A percentile compares a stretch with the other conserved stretches of the same genome.
Conservation (phyloP, 37 sponge, comb jelly and placozoan genomes). For the Aplysina aerophoba region DNA sequence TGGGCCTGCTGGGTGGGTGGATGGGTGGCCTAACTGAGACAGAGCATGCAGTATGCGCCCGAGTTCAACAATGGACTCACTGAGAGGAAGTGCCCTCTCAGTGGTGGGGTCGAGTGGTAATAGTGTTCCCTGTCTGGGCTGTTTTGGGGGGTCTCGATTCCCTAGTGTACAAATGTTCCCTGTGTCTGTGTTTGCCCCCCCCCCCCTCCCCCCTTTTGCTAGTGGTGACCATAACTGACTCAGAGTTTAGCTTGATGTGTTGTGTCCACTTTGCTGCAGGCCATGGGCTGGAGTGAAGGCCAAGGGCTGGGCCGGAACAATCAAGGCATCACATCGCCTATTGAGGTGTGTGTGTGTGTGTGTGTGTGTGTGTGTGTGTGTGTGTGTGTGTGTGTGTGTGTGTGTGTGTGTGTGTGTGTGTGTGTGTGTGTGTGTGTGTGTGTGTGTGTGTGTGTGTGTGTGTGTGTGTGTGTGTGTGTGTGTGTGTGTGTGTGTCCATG, state of each 20-base stretch:
- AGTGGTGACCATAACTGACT: too few relatives aligned
- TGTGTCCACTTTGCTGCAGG: constrained; percentile 39
- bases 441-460: neutral
- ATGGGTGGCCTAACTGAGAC: too few relatives aligned
- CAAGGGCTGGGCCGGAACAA: constrained; percentile 77
- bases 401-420: constrained; percentile 29
- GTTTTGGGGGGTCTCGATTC: neutral
- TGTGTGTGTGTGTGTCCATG: neutral
- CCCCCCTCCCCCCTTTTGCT: too few relatives aligned
- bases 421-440: constrained; percentile 12
- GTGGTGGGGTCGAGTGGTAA: too few relatives aligned
- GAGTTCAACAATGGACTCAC: too few relatives aligned
- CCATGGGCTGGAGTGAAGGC: constrained; percentile 89
- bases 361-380: constrained; percentile 24
- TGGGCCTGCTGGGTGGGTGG: too few relatives aligned
- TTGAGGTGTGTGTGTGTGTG: constrained; percentile 55
- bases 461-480: neutral
- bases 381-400: constrained; percentile 33
- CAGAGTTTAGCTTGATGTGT: neutral
- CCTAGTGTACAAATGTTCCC: neutral
- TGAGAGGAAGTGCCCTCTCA: too few relatives aligned
- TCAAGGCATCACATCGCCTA: constrained; percentile 81
- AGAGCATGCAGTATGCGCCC: too few relatives aligned
- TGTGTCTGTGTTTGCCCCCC: too few relatives aligned
- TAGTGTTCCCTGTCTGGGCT: too few relatives aligned